These are phyloP conservation scores for Charaxes varanes DNA, from an alignment of 1,140 invertebrate species.

Conservation along the genomic window DNA sequence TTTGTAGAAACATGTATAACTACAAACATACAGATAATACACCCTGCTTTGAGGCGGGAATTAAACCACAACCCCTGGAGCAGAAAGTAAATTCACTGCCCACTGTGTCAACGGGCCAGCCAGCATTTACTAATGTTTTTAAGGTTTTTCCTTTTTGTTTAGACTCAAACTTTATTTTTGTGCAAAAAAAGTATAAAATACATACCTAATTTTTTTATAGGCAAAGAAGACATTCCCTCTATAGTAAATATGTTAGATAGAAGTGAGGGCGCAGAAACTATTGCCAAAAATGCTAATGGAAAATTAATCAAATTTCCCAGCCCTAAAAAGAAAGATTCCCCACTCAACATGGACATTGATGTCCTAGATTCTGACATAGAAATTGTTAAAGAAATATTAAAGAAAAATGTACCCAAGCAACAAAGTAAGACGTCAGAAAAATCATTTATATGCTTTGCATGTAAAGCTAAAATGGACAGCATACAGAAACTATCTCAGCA, in stretches of 20 bases:
- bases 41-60: no score
- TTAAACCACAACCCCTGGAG: no score
- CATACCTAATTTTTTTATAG: slow-evolving; percentile 19
- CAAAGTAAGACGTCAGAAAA: slow-evolving; percentile 22
- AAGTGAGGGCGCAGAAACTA: slow-evolving; percentile 32
- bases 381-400: slow-evolving; percentile 50
- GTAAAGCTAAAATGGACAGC: slow-evolving; percentile 38
- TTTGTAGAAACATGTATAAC: no score
- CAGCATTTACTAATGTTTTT: no score
- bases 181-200: no score
- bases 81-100: no score
- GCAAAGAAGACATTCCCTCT: slow-evolving; percentile 63
- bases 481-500: slow-evolving; percentile 47
- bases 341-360: slow-evolving; percentile 52
- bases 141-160: no score
- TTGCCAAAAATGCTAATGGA: slow-evolving; percentile 24
- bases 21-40: no score
- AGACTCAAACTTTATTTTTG: no score
- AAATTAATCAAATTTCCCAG: slow-evolving; percentile 41
- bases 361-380: slow-evolving; percentile 49
- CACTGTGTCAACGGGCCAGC: no score
- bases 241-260: slow-evolving; percentile 59
- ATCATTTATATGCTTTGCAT: slow-evolving; percentile 39
- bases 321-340: slow-evolving; percentile 44
- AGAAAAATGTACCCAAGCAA: slow-evolving; percentile 38